Base-by-base conservation (phyloP, 2,888 invertebrate species). In the Clitarchus hookeri region DNA sequence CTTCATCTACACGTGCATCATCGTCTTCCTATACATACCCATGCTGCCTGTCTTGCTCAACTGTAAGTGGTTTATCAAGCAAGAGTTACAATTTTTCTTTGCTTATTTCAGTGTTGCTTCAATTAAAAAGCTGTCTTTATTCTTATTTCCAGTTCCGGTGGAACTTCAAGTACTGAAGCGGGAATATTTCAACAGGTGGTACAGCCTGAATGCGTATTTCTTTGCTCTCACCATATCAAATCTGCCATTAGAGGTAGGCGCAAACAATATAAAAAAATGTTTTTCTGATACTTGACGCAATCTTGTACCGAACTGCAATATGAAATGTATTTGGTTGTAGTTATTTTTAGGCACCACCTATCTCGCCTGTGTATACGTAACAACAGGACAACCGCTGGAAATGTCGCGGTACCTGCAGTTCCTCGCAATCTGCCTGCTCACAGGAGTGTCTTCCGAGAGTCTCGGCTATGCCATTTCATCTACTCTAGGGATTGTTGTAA, bases 121-220 rank as follows among this genome's bases (percentile, higher is more conserved):
- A 13, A 11, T 16, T 1, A 36, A 36, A 36, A 36, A 36, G 36
- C 36, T 48, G 48, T 2, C 36, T 84, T n/a, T 12, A 48, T 85
- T 44, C 44, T 85, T 84, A 82, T 12, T 48, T 44, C 4, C 91
- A 97, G 97, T 96, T 93, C 97, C 97, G 26, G 93, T 92, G 82
- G 96, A 97, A 92, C 95, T 97, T 0, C 95, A 95, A 89, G 91
- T 96, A 26, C 91, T 97, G 16, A 97, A 96, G 90, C 92, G 96
- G 84, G 97, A 97, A 90, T 95, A 97, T 89, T 97, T 97, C 90
- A 97, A 97, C 91, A 94, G 96, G 84, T 97, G 97, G 97, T 97
- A 97, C 90, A 94, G 95, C 3, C 90, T 97, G 27, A 95, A 95
- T 90, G 94, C 97, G 0, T 97, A 97, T 90, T 97, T 96, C 90